These are phyloP conservation scores for Geodia barretti DNA, from an alignment of 37 sponge, comb jelly and placozoan genomes.

Conservation along the genomic window DNA sequence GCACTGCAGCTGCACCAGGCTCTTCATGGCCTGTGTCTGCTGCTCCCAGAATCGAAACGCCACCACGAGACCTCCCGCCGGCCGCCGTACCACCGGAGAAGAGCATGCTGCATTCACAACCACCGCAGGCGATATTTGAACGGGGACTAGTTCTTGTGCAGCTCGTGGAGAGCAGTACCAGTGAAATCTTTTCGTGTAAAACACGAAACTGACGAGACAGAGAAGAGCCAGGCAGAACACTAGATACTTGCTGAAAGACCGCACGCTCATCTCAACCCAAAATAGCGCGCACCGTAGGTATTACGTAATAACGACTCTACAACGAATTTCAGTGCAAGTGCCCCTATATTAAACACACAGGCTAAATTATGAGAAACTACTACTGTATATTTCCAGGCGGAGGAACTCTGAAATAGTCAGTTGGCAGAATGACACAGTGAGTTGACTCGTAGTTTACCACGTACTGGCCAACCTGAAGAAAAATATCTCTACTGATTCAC, in stretches of 20 bases:
- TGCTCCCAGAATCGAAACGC: slow-evolving; percentile 39
- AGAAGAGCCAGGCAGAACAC: too few relatives aligned
- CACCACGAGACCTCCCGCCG: slow-evolving; percentile 5
- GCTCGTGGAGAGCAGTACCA: too few relatives aligned
- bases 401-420: slow-evolving; percentile 40
- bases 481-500: neutral
- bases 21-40: slow-evolving; percentile 34
- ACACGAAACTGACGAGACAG: too few relatives aligned
- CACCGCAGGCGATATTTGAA: too few relatives aligned
- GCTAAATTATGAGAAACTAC: neutral
- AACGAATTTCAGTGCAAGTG: neutral
- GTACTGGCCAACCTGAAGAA: slow-evolving; percentile 65
- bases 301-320: too few relatives aligned
- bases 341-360: neutral
- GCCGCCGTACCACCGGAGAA: neutral
- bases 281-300: neutral
- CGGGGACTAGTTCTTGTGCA: too few relatives aligned
- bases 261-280: neutral
- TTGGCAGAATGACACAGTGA: slow-evolving; percentile 52
- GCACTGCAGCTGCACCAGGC: slow-evolving; percentile 36
- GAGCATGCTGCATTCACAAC: too few relatives aligned
- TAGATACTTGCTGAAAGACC: too few relatives aligned
- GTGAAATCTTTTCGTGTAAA: too few relatives aligned
- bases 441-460: slow-evolving; percentile 40
- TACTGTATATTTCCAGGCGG: slow-evolving; percentile 10